These are phyloP conservation scores for Hirtodrosophila histrioides DNA, from an alignment of 2,888 invertebrate genomes.

Conservation along the genomic window DNA sequence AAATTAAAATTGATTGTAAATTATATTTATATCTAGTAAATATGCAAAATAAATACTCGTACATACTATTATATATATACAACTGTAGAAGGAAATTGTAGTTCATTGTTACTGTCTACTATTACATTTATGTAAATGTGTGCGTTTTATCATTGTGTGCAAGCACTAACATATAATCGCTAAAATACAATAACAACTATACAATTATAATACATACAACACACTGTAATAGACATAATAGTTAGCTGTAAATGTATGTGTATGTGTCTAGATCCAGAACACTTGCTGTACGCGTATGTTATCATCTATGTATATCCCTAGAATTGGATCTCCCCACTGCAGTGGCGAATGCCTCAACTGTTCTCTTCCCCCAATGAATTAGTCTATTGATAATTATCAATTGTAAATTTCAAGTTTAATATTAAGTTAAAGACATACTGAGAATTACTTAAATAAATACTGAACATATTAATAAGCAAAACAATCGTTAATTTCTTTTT, in stretches of 20 bases:
- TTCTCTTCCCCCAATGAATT: constrained; percentile 16
- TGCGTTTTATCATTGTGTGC: constrained; percentile 50
- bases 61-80: constrained; percentile 25
- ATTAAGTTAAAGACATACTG: constrained; percentile 58
- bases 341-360: constrained; percentile 8
- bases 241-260: constrained; percentile 47
- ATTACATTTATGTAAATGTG: constrained; percentile 40
- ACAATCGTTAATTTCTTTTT: not conserved
- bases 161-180: constrained; percentile 21
- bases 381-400: constrained; percentile 33
- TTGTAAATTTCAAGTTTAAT: constrained; percentile 57
- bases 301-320: constrained; percentile 10
- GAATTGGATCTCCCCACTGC: constrained; percentile 6
- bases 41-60: constrained; percentile 21
- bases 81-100: constrained; percentile 58
- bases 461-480: constrained; percentile 65
- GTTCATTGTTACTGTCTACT: constrained; percentile 65
- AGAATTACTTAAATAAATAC: constrained; percentile 75
- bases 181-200: constrained; percentile 5
- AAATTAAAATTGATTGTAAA: constrained; percentile 41
- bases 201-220: constrained; percentile 8
- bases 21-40: constrained; percentile 25
- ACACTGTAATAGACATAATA: constrained; percentile 13
- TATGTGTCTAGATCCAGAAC: constrained; percentile 35
- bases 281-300: constrained; percentile 20